phyloP scores from a whole-genome alignment of 2,113 vertebrate genomes.

The Dromiciops gliroides region DNA sequence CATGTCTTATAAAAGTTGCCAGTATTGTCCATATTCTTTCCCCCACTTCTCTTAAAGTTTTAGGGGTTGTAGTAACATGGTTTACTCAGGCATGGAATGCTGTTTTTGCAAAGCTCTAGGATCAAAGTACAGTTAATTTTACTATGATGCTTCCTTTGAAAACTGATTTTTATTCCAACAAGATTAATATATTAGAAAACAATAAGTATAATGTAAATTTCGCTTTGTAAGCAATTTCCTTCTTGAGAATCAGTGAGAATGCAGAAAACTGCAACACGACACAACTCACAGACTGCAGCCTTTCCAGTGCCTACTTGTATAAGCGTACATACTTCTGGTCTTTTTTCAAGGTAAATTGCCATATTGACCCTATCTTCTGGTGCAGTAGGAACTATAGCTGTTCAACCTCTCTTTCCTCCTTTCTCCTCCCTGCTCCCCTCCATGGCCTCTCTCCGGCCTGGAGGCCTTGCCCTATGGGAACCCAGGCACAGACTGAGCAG shows the following conservation, averaged over 20 bases:
- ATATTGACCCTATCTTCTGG: neutral
- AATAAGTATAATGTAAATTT: neutral
- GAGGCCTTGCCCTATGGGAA: neutral
- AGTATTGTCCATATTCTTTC: neutral
- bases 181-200: neutral
- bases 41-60: neutral
- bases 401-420: neutral
- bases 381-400: neutral
- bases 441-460: neutral
- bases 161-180: neutral
- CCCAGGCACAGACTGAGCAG: neutral
- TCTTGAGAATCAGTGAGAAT: neutral
- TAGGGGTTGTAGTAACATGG: neutral
- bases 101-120: neutral
- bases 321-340: neutral
- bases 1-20: fast-evolving
- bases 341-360: neutral
- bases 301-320: neutral
- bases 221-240: neutral
- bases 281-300: neutral
- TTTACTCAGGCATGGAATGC: neutral
- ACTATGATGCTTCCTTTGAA: neutral
- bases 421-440: neutral
- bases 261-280: neutral
- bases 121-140: neutral